Conservation (phyloP, 2,888 invertebrate genomes). For the Quadriops clusia region DNA sequence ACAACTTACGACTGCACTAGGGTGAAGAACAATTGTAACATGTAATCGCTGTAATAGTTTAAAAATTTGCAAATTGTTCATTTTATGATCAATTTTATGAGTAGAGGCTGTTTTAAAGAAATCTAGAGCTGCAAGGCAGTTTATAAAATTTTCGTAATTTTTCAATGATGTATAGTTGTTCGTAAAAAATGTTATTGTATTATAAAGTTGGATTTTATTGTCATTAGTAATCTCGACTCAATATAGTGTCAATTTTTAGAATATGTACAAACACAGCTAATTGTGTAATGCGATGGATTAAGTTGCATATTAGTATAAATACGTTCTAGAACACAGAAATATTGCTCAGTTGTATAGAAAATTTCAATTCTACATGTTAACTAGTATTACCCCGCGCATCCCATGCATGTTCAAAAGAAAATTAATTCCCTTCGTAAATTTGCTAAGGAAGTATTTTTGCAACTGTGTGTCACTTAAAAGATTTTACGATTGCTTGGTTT, state of each 20-base stretch:
- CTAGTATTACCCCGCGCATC: conserved; percentile 2
- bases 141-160: conserved; percentile 5
- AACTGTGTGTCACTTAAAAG: conserved; percentile 18
- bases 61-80: no score
- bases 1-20: no score
- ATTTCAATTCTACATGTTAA: conserved; percentile 4
- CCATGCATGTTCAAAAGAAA: conserved; percentile 1
- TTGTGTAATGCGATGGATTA: conserved; percentile 13
- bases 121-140: no score
- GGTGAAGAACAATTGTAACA: no score
- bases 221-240: conserved; percentile 30
- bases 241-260: conserved; percentile 31
- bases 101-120: no score
- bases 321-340: conserved; percentile 35
- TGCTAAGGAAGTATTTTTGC: background rate
- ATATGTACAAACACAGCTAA: conserved; percentile 20
- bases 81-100: no score
- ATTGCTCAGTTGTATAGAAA: conserved; percentile 30
- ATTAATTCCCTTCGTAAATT: background rate
- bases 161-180: conserved; percentile 11
- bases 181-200: no score
- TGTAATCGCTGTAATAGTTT: background rate
- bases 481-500: background rate
- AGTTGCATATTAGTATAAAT: conserved; percentile 34
- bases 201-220: conserved; percentile 35